A percentile compares a stretch with the other conserved stretches of the same genome.
Conservation (phyloP, 2,113 vertebrate species). For the Oceanodroma tethys region DNA sequence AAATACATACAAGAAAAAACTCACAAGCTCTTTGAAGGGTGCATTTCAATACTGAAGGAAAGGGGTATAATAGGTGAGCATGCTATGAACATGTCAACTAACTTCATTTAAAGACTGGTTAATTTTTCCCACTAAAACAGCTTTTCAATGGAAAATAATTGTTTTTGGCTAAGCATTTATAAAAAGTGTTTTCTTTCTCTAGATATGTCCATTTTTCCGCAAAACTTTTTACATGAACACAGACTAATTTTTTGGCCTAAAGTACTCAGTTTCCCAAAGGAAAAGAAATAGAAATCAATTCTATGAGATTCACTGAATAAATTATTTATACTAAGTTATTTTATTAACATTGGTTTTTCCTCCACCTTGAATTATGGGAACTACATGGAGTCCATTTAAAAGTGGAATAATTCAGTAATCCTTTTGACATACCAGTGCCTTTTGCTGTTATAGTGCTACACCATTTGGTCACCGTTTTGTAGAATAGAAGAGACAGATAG, state of each 20-base stretch:
- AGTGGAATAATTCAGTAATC: neutral
- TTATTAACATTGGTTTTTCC: neutral
- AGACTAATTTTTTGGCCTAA: neutral
- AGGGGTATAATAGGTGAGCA: neutral
- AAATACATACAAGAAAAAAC: neutral
- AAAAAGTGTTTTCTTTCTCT: neutral
- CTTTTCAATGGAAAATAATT: neutral
- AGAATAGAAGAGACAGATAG: neutral
- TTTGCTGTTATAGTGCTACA: neutral
- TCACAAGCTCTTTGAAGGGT: neutral
- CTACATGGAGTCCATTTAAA: neutral
- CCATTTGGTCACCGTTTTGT: neutral
- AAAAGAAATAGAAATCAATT: neutral
- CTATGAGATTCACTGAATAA: neutral
- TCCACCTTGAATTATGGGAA: neutral
- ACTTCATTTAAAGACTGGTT: neutral
- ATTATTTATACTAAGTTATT: neutral
- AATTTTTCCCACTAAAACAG: neutral
- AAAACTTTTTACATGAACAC: neutral
- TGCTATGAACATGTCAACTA: rapidly evolving
- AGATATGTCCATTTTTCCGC: neutral
- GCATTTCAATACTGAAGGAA: neutral
- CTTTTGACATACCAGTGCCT: neutral
- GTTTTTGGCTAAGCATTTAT: neutral
- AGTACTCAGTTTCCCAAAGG: neutral